Evolutionary conservation across 2,888 invertebrate genomes (phyloP).

Genomic region (Phlogophora meticulosa): DNA sequence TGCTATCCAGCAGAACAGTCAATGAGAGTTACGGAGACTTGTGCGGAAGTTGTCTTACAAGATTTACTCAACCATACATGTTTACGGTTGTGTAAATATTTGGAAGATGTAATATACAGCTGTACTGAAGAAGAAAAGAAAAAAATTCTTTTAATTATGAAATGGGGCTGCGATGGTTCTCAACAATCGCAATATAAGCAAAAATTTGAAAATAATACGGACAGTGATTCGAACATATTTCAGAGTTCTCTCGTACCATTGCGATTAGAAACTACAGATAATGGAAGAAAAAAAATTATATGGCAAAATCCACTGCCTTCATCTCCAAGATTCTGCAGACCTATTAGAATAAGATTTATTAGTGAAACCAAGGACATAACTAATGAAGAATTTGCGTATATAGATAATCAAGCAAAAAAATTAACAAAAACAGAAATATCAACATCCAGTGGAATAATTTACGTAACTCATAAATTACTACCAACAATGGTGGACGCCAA

Average conservation of each 20-base stretch:
- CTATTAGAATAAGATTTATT: too few species aligned
- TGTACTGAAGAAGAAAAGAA: background rate
- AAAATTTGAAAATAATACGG: too few species aligned
- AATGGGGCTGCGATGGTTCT: too few species aligned
- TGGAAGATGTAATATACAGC: background rate
- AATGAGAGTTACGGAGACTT: conserved; percentile 10
- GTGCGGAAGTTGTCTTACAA: conserved; percentile 19
- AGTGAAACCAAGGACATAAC: too few species aligned
- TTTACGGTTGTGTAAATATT: conserved; percentile 15
- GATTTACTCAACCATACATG: conserved; percentile 21
- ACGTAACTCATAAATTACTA: conserved; percentile 4
- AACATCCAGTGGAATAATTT: too few species aligned
- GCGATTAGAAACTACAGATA: background rate
- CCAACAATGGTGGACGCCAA: conserved; percentile 7
- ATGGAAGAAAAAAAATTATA: background rate
- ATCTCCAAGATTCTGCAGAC: too few species aligned
- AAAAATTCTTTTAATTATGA: background rate
- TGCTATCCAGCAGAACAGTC: conserved; percentile 17
- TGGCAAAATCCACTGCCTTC: too few species aligned
- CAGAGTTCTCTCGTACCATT: conserved; percentile 4
- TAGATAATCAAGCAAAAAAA: too few species aligned
- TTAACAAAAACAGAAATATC: too few species aligned
- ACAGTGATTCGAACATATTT: background rate
- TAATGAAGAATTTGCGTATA: too few species aligned
- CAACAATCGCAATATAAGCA: too few species aligned